phyloP scores from a whole-genome alignment of 2,113 vertebrate genomes.

The Pedetes capensis region DNA sequence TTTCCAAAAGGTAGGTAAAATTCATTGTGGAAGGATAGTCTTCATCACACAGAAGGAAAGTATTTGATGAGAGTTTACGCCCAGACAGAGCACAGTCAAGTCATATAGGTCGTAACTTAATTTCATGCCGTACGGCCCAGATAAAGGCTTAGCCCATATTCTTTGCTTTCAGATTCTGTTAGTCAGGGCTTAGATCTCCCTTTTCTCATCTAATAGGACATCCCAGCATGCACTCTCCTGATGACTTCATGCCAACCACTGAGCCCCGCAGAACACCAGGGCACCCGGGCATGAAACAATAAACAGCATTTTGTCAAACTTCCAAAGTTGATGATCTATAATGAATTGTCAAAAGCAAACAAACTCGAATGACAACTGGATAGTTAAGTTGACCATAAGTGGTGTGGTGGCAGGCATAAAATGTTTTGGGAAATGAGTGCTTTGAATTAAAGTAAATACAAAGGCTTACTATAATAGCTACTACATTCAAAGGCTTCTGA shows the following conservation, averaged over 20 bases:
- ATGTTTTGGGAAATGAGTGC: constrained; percentile 69
- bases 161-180: constrained; percentile 68
- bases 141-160: constrained; percentile 16
- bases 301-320: constrained; percentile 70
- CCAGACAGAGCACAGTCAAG: background rate
- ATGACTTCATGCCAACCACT: constrained; percentile 65
- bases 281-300: constrained; percentile 70
- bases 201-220: constrained; percentile 67
- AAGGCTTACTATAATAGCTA: constrained; percentile 74
- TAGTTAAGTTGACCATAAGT: constrained; percentile 71
- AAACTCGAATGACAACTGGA: constrained; percentile 64
- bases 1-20: background rate
- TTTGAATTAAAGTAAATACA: constrained; percentile 76
- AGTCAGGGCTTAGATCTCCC: constrained; percentile 38
- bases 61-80: background rate
- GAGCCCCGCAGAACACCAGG: constrained; percentile 69
- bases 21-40: background rate
- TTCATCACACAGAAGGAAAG: background rate
- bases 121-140: constrained; percentile 46
- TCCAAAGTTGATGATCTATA: constrained; percentile 70
- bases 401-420: constrained; percentile 67
- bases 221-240: constrained; percentile 53
- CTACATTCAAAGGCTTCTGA: constrained; percentile 71
- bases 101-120: constrained; percentile 39
- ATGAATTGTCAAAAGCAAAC: constrained; percentile 56